phyloP scores from a whole-genome alignment of 1,140 invertebrate genomes.

The Drosophila ohnishii region DNA sequence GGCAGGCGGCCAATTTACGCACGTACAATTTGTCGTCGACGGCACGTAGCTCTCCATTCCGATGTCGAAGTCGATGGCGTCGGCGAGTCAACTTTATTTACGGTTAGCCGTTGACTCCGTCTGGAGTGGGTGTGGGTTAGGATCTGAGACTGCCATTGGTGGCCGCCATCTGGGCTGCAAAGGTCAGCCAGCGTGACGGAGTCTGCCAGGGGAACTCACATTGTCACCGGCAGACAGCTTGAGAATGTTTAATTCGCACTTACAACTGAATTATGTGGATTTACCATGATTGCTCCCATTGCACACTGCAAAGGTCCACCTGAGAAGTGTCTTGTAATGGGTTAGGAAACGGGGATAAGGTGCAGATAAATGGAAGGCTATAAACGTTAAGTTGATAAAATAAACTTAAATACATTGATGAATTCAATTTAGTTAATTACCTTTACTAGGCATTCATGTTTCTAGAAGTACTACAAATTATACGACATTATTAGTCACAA shows the following conservation, averaged over 20 bases:
- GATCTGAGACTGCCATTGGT: background rate
- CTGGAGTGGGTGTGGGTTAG: conserved; percentile 8
- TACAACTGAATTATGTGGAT: conserved; percentile 26
- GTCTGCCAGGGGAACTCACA: conserved; percentile 4
- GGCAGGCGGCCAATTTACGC: conserved; percentile 73
- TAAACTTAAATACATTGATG: background rate
- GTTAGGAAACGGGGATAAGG: background rate
- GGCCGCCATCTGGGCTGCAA: conserved; percentile 17
- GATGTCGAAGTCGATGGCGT: conserved; percentile 24
- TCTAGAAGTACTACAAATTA: background rate
- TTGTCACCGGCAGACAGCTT: conserved; percentile 29
- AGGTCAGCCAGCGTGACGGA: conserved; percentile 36
- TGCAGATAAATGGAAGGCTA: background rate
- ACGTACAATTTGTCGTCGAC: conserved; percentile 70
- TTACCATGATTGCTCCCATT: conserved; percentile 22
- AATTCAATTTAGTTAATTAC: background rate
- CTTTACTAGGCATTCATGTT: background rate
- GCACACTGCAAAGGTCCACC: background rate
- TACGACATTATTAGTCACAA: background rate
- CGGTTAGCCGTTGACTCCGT: conserved; percentile 47
- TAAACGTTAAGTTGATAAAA: too few species aligned
- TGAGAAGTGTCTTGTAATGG: background rate
- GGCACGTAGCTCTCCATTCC: conserved; percentile 47
- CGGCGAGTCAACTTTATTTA: conserved; percentile 54
- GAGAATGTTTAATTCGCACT: conserved; percentile 37